Evolutionary conservation across 2,888 invertebrate genomes (phyloP).

Genomic region (Sussaba pulchella): DNA sequence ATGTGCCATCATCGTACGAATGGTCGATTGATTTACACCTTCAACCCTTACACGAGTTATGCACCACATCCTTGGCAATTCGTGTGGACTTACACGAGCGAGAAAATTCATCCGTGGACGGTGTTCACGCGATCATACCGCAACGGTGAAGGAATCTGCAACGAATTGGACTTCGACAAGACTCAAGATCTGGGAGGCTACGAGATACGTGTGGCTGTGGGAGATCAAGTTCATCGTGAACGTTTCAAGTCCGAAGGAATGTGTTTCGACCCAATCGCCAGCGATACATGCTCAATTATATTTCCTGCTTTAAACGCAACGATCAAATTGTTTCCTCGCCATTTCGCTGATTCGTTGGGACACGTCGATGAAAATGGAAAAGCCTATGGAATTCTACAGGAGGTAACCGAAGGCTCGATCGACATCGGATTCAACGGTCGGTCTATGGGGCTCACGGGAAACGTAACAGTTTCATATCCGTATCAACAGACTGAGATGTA

Average conservation of each 20-base stretch:
- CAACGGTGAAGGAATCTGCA: conserved; percentile 3
- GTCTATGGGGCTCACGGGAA: background rate
- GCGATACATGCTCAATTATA: background rate
- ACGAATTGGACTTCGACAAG: conserved; percentile 39
- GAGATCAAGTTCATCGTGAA: background rate
- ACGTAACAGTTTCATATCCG: conserved; percentile 2
- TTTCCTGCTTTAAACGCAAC: conserved; percentile 31
- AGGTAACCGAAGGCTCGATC: background rate
- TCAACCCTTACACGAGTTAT: conserved; percentile 66
- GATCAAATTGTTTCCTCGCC: background rate
- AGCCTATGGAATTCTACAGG: background rate
- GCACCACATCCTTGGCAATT: conserved; percentile 63
- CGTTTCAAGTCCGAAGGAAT: background rate
- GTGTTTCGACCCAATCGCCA: background rate
- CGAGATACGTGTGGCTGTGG: conserved; percentile 8
- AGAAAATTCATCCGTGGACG: conserved; percentile 36
- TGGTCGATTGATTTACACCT: conserved; percentile 61
- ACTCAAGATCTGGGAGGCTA: conserved; percentile 42
- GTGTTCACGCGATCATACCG: conserved; percentile 9
- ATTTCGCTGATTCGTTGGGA: background rate
- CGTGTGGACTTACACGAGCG: conserved; percentile 3
- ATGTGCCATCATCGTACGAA: conserved; percentile 56
- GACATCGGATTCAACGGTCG: conserved; percentile 14
- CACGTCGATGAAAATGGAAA: background rate
- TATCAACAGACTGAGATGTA: background rate